phyloP scores from a whole-genome alignment of 2,888 invertebrate genomes.

The Homarus gammarus region DNA sequence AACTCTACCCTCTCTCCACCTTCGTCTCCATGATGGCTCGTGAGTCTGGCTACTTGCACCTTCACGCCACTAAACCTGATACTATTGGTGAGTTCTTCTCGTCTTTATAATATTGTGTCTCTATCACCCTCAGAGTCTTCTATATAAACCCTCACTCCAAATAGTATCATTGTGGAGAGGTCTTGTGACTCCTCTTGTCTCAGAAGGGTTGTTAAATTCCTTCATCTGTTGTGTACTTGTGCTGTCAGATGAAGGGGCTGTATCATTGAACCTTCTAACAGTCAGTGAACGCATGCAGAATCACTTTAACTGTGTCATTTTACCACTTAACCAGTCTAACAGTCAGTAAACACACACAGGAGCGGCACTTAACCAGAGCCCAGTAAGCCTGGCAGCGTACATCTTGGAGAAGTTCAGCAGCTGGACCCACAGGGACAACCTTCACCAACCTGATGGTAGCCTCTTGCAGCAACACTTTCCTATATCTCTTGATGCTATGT shows the following conservation, averaged over 20 bases:
- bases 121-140: too few relatives aligned
- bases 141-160: too few relatives aligned
- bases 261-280: too few relatives aligned
- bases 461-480: constrained; percentile 81
- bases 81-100: constrained; percentile 85
- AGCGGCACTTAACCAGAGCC: constrained; percentile 86
- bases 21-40: constrained; percentile 77
- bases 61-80: constrained; percentile 94
- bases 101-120: too few relatives aligned
- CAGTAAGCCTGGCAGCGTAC: constrained; percentile 92
- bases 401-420: constrained; percentile 93
- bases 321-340: too few relatives aligned
- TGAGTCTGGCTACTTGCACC: constrained; percentile 83
- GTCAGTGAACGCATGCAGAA: too few relatives aligned
- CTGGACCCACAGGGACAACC: constrained; percentile 84
- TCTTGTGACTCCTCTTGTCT: too few relatives aligned
- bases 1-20: constrained; percentile 77
- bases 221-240: too few relatives aligned
- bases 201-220: too few relatives aligned
- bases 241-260: too few relatives aligned
- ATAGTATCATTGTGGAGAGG: too few relatives aligned
- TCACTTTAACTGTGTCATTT: too few relatives aligned
- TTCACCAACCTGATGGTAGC: constrained; percentile 84
- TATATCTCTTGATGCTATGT: constrained; percentile 85
- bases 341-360: constrained; percentile 80